Base-by-base conservation (phyloP, 2,113 vertebrate genomes). In the Colius striatus region DNA sequence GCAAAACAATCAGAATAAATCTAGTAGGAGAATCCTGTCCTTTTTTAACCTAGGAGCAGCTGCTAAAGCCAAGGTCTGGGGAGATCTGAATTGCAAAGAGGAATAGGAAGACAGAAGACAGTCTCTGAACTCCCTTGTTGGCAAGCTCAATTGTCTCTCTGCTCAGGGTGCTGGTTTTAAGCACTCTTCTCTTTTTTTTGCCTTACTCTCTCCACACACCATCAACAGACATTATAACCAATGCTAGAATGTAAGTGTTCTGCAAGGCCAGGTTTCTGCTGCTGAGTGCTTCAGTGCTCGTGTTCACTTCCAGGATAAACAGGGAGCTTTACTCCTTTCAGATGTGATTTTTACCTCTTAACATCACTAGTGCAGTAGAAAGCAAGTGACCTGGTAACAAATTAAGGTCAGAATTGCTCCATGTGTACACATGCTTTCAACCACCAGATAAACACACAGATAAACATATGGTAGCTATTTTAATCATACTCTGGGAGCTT, bases 381-480 rank as follows among this genome's bases (percentile, higher is more conserved):
- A 66, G 50, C 54, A 76, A 67, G 62, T n/a, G 71, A 68, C 51
- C 36, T 73, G 11, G 22, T 50, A 89, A 45, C 76, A 87, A 95
- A 92, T 87, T 74, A 87, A 84, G 51, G 53, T 91, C 81, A 87
- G 93, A 72, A 89, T 76, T 91, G 26, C n/a, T 8, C 6, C 0
- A 0, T 85, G n/a, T 78, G 47, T 72, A 48, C 58, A 70, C 36
- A 10, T 65, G 70, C 66, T 90, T 96, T 85, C 70, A 84, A 65
- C 68, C 14, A 72, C 67, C 80, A 89, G 86, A 90, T 87, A 85
- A 96, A 76, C 58, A 78, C n/a, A 60, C 71, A 86, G 93, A 92
- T 95, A 96, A 94, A 90, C 75, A 73, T 70, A 41, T 91, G 55
- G 76, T 95, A 90, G 65, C 48, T 90, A 67, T 96, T 95, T 92